Base-by-base conservation (phyloP, 1,140 invertebrate species). In the Drosophila littoralis region DNA sequence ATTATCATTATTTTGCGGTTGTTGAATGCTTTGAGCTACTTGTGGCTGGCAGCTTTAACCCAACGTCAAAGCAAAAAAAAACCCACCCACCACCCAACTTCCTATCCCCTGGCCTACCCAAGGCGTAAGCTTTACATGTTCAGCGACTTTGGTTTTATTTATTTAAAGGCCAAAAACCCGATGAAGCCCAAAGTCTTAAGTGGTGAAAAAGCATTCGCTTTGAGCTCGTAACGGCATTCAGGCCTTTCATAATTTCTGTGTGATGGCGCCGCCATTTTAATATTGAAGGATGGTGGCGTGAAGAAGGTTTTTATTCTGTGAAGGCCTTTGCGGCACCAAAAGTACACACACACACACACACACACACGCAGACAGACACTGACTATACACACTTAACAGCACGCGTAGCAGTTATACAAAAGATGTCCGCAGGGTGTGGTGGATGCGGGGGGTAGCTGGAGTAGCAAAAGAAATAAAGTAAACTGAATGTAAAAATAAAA, bases 401-500 rank as follows among this genome's bases (percentile, higher is more conserved):
- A 55, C 81, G 77, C 81, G 75, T 81, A 75, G 48, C 68, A 63
- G 58, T 61, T 58, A 68, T 71, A 82, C 63, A 82, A 67, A 86
- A 82, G 72, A 88, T 65, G 75, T 58, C 67, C 8, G 15, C 13
- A 35, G 28, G n/a, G 28, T 5, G 3, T 2, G 22, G 9, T 10
- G n/a, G 7, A 9, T 12, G 35, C 6, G 28, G 52, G 9, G n/a
- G 10, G 28, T 48, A 28, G 40, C 9, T 32, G 8, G 50, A 40
- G 38, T 17, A 12, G 58, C 58, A 72, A 71, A 82, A 70, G 71
- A 88, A 88, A 82, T 86, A 86, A 86, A 86, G 71, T 81, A 82
- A 86, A 86, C 82, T 72, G 79, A 88, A 80, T 69, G 64, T 85
- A 84, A 84, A 73, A 79, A 86, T 82, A 85, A 85, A 85, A 79